These are phyloP conservation scores for Micromys minutus DNA, from an alignment of 2,113 vertebrate genomes.

Conservation along the genomic window DNA sequence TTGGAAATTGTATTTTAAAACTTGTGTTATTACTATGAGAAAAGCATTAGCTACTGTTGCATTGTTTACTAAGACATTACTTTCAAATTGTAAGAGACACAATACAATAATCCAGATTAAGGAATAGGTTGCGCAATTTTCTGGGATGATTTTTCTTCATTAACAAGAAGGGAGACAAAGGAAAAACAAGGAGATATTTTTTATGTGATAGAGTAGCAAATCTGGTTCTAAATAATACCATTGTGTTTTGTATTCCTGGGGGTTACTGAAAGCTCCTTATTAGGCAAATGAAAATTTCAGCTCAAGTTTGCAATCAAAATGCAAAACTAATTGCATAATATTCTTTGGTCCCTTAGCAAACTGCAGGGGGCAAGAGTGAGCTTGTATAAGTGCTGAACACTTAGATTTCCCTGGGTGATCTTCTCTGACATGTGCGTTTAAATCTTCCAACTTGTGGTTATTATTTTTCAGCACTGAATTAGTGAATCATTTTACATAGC, in stretches of 20 bases:
- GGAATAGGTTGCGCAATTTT: conserved; percentile 36
- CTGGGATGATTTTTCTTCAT: conserved; percentile 45
- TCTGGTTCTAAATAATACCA: conserved; percentile 73
- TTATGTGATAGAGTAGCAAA: conserved; percentile 58
- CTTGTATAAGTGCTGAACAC: conserved; percentile 67
- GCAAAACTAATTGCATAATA: conserved; percentile 33
- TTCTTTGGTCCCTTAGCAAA: conserved; percentile 65
- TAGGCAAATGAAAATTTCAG: conserved; percentile 73
- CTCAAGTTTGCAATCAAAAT: conserved; percentile 73
- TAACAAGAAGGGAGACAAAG: conserved; percentile 64
- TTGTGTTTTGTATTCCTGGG: conserved; percentile 58
- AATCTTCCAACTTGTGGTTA: conserved; percentile 64
- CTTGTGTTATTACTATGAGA: background rate
- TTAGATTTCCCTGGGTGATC: conserved; percentile 61
- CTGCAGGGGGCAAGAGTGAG: conserved; percentile 87
- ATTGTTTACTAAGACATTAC: conserved; percentile 45
- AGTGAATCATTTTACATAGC: conserved; percentile 73
- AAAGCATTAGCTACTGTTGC: background rate
- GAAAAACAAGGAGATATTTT: conserved; percentile 45
- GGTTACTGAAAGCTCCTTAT: conserved; percentile 74
- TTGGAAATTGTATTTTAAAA: conserved; percentile 37
- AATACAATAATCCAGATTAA: conserved; percentile 53
- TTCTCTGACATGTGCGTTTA: conserved; percentile 65
- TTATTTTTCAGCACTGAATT: conserved; percentile 79
- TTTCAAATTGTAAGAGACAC: conserved; percentile 42